Evolutionary conservation across 2,113 vertebrate genomes (phyloP).

Genomic region (Himantopus leucocephalus): DNA sequence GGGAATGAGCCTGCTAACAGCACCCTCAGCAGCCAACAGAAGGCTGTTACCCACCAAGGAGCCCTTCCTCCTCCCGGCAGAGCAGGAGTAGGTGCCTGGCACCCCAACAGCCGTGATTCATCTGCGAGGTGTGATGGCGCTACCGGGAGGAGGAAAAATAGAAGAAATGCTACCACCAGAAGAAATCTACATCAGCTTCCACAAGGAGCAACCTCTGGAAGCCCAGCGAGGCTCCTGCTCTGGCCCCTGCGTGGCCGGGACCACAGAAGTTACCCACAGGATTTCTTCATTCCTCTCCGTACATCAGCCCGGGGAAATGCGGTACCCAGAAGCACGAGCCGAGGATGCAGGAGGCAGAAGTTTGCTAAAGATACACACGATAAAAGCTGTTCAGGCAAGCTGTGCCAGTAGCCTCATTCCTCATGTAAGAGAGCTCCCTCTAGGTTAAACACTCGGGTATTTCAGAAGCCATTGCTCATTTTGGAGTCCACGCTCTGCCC

Average conservation of each 20-base stretch:
- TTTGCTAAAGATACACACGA: neutral
- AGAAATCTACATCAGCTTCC: neutral
- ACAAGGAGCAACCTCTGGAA: neutral
- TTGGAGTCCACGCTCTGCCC: neutral
- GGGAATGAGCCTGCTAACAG: conserved; percentile 55
- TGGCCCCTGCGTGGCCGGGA: neutral
- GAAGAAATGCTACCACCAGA: neutral
- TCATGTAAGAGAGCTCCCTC: conserved; percentile 69
- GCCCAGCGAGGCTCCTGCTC: fast-evolving
- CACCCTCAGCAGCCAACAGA: conserved; percentile 60
- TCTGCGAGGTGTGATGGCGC: neutral
- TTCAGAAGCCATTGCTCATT: conserved; percentile 48
- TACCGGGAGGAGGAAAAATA: neutral
- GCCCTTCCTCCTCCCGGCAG: neutral
- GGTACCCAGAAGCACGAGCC: neutral
- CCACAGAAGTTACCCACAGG: neutral
- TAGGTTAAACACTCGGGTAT: conserved; percentile 62
- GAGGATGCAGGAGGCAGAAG: neutral
- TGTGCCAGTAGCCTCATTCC: neutral
- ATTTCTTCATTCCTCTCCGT: neutral
- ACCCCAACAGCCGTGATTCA: neutral
- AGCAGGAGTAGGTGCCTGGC: neutral
- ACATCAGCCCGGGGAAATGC: neutral
- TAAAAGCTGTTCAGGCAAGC: neutral
- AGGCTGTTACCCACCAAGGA: neutral